Conservation (phyloP, 23 tunicate genomes). For the Oikopleura dioica region DNA sequence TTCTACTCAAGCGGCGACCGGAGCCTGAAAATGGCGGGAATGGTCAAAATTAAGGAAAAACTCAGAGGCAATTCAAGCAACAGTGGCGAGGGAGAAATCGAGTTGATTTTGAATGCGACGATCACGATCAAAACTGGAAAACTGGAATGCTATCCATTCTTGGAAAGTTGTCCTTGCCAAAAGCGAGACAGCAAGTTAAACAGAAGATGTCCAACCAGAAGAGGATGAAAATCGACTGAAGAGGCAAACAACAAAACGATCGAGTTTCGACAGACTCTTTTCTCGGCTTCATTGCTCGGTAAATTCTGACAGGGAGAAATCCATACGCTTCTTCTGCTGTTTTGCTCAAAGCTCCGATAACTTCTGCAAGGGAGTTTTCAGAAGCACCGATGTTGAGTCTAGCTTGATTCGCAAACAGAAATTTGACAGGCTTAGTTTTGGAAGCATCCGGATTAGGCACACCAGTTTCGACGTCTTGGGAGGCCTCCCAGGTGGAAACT, state of each 20-base stretch:
- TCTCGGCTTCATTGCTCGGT: not conserved
- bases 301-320: slow-evolving; percentile 14
- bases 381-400: slow-evolving; percentile 15
- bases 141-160: too few species aligned
- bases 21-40: too few species aligned
- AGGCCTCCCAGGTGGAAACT: too few species aligned
- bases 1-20: too few species aligned
- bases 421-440: not conserved
- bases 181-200: too few species aligned
- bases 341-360: slow-evolving; percentile 15
- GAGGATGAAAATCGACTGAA: not conserved
- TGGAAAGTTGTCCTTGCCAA: too few species aligned
- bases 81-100: not conserved
- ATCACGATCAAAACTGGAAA: not conserved
- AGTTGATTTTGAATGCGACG: not conserved
- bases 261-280: not conserved
- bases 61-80: too few species aligned
- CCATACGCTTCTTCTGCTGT: slow-evolving; percentile 18
- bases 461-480: slow-evolving; percentile 18
- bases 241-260: not conserved
- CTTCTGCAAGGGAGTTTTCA: slow-evolving; percentile 18
- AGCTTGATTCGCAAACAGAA: slow-evolving; percentile 16
- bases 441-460: not conserved
- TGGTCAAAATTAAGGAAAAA: too few species aligned
- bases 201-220: not conserved